Evolutionary conservation across 1,140 invertebrate species (phyloP).

Genomic region (Pogonomyrmex californicus): DNA sequence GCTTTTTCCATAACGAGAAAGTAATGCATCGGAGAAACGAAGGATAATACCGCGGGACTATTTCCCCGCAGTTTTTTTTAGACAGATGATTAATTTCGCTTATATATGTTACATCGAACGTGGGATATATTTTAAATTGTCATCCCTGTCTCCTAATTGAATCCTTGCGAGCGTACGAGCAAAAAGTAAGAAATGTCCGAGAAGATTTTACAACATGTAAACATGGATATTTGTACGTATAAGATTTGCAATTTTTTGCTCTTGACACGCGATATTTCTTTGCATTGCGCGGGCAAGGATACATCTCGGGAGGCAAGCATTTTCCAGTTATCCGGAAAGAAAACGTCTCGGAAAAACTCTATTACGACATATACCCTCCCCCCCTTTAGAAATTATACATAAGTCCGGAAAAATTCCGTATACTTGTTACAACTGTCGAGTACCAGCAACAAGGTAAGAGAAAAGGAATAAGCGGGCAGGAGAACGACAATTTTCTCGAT

Average conservation of each 20-base stretch:
- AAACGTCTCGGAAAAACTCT: not conserved
- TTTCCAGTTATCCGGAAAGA: conserved; percentile 23
- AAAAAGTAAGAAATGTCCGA: not conserved
- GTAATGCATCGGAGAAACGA: conserved; percentile 28
- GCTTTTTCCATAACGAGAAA: conserved; percentile 53
- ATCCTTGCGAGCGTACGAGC: not conserved
- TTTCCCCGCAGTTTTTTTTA: not conserved
- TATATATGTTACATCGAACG: conserved; percentile 2
- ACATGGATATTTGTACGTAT: not conserved
- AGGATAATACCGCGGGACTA: not conserved
- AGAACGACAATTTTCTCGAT: conserved; percentile 12
- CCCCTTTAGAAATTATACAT: conserved; percentile 31
- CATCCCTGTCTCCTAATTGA: conserved; percentile 17
- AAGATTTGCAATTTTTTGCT: conserved; percentile 29
- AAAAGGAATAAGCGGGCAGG: not conserved
- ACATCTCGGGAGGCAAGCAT: not conserved
- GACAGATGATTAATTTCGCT: conserved; percentile 3
- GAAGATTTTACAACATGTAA: not conserved
- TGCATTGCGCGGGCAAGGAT: not conserved
- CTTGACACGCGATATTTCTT: conserved; percentile 13
- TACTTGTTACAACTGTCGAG: not conserved
- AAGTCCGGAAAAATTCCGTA: not conserved
- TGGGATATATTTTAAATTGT: conserved; percentile 9
- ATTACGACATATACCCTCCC: not conserved
- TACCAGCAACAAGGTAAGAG: not conserved